Percentiles rank a stretch among this genome's conserved stretches.
phyloP scores from a whole-genome alignment of 2,888 invertebrate species.

The Crepidodera aurea region DNA sequence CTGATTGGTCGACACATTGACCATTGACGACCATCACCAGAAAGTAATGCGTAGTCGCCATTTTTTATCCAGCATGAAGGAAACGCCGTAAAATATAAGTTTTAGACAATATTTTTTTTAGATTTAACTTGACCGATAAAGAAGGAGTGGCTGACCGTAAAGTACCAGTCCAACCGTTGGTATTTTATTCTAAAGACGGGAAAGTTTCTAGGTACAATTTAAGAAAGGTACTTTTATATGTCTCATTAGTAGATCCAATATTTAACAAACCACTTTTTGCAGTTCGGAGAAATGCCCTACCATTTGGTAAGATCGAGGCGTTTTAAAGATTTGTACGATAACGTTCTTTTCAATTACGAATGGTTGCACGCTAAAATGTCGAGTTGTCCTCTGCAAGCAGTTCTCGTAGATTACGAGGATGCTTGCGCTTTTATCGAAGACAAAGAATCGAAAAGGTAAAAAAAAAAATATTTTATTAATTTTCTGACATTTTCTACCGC shows the following conservation, averaged over 20 bases:
- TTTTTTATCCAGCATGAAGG: no score
- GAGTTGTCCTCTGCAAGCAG: constrained; percentile 94
- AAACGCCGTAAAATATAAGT: no score
- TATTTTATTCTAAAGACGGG: constrained; percentile 91
- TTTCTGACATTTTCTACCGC: no score
- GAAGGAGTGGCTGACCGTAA: constrained; percentile 92
- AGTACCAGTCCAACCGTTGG: constrained; percentile 92
- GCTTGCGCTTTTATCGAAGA: constrained; percentile 82
- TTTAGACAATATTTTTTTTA: constrained; percentile 49
- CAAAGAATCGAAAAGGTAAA: constrained; percentile 79
- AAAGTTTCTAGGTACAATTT: constrained; percentile 90
- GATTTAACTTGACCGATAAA: constrained; percentile 84
- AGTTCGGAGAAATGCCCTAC: constrained; percentile 95
- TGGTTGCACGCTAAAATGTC: constrained; percentile 97
- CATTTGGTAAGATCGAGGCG: constrained; percentile 92
- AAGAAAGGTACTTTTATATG: constrained; percentile 74
- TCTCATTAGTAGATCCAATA: background rate
- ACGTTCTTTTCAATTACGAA: constrained; percentile 96
- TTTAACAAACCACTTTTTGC: constrained; percentile 29
- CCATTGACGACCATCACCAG: no score
- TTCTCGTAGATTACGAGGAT: constrained; percentile 95
- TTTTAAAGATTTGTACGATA: constrained; percentile 87
- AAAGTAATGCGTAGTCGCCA: no score
- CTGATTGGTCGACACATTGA: no score
- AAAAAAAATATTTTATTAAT: background rate